These are phyloP conservation scores for Urocolius indicus DNA, from an alignment of 2,113 vertebrate species.

Conservation along the genomic window DNA sequence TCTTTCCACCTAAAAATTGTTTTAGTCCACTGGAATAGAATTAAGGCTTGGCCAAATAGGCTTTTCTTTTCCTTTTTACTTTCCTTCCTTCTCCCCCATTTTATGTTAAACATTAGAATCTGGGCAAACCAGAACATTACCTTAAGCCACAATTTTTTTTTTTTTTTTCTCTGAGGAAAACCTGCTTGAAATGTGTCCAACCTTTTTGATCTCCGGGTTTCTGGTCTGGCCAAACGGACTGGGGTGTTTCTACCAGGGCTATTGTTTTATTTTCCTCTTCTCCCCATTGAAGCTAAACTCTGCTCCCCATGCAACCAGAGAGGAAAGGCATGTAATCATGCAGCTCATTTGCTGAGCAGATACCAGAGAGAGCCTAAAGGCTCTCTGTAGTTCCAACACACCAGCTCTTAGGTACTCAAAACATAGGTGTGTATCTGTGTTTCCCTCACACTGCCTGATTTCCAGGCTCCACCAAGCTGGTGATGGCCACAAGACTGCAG, in stretches of 20 bases:
- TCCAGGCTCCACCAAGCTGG: background rate
- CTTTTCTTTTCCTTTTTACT: fast-evolving
- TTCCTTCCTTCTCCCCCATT: background rate
- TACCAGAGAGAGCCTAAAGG: background rate
- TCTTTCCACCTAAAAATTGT: background rate
- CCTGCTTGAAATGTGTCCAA: background rate
- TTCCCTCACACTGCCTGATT: background rate
- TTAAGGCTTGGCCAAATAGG: background rate
- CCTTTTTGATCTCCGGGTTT: background rate
- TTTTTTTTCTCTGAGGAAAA: background rate
- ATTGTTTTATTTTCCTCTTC: background rate
- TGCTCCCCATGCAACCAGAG: fast-evolving
- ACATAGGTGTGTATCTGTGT: background rate
- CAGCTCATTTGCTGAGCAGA: background rate
- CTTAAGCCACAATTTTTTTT: background rate
- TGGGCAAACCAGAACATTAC: background rate
- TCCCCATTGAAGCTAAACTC: background rate
- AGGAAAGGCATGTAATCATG: background rate
- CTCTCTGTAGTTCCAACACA: background rate
- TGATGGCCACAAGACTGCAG: background rate
- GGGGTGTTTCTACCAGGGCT: background rate
- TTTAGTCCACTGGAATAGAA: background rate
- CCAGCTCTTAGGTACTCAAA: background rate
- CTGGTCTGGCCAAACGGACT: background rate
- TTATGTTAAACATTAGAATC: background rate